A percentile compares a stretch with the other conserved stretches of the same genome.
phyloP scores from a whole-genome alignment of 2,113 vertebrate species.

The Peucedramus taeniatus region DNA sequence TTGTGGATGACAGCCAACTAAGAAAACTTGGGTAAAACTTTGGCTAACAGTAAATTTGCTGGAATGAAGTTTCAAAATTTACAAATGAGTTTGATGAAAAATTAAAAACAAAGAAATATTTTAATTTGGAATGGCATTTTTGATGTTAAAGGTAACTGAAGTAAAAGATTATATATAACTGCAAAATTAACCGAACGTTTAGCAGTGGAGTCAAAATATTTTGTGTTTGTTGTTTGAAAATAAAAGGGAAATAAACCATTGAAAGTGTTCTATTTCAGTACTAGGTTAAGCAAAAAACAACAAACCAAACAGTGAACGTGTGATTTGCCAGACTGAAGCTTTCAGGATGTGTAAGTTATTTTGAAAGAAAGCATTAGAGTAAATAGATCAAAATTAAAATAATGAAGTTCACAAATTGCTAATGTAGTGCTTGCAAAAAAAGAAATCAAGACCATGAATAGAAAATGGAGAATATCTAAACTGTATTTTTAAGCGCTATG shows the following conservation, averaged over 20 bases:
- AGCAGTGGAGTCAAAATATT: not conserved
- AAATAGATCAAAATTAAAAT: not conserved
- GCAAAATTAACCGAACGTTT: not conserved
- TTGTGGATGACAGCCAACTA: not conserved
- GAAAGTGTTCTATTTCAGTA: not conserved
- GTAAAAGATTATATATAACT: not conserved
- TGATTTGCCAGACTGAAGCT: not conserved
- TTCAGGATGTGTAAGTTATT: not conserved
- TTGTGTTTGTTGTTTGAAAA: not conserved
- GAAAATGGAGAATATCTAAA: not conserved
- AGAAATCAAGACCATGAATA: not conserved
- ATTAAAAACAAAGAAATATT: not conserved
- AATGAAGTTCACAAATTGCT: not conserved
- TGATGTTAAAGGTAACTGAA: not conserved
- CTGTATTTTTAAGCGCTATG: not conserved
- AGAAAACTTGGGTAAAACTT: not conserved
- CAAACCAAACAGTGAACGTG: not conserved
- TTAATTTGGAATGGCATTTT: not conserved
- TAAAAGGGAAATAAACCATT: not conserved
- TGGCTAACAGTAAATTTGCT: not conserved
- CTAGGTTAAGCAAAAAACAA: not conserved
- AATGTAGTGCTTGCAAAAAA: not conserved
- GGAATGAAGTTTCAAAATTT: not conserved
- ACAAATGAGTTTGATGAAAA: not conserved
- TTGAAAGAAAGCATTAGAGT: not conserved